Evolutionary conservation across 2,888 invertebrate species (phyloP), one percentile per base, ranked within the genome.

Genomic region (Serrognathus titanus): DNA sequence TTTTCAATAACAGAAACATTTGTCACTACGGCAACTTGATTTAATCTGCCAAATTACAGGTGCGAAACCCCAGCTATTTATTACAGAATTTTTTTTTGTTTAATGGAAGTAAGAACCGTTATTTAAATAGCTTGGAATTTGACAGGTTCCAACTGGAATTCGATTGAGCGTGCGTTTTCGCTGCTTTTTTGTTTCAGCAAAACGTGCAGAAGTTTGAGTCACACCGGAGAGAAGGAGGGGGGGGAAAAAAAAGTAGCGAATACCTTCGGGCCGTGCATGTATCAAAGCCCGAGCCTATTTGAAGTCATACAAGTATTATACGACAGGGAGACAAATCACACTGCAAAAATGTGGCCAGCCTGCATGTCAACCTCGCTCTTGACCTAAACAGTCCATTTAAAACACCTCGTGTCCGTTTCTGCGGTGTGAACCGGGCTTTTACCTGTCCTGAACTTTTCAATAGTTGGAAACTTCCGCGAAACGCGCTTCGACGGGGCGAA

Each of bases 361-460:
- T 53, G 59, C 55, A 60, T 63, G 65, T 63, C 66, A 69, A 62
- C 66, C 67, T 61, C 63, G 66, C 63, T 67, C 67, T 70, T 70
- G 68, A 69, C 68, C 71, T 65, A 68, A 70, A 69, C 70, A 66
- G 70, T 73, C 66, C 72, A 73, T 75, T 75, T 73, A 75, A 73
- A 73, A 69, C 68, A 67, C 71, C 66, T 66, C 69, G 69, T 68
- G 68, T 63, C 63, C 63, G 64, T 64, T 71, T 65, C 59, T 59
- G 62, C 65, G 48, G 68, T 72, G 74, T 75, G 64, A 75, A 71
- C 67, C 68, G 60, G 73, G 69, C 75, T 75, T 74, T 71, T 75
- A 75, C 75, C 74, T 75, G 73, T 71, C 64, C 63, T 62, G 59
- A 69, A 66, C 66, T 69, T 69, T 66, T 66, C 51, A 65, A 65